Base-by-base conservation (phyloP, 2,113 vertebrate genomes). In the Solea senegalensis region DNA sequence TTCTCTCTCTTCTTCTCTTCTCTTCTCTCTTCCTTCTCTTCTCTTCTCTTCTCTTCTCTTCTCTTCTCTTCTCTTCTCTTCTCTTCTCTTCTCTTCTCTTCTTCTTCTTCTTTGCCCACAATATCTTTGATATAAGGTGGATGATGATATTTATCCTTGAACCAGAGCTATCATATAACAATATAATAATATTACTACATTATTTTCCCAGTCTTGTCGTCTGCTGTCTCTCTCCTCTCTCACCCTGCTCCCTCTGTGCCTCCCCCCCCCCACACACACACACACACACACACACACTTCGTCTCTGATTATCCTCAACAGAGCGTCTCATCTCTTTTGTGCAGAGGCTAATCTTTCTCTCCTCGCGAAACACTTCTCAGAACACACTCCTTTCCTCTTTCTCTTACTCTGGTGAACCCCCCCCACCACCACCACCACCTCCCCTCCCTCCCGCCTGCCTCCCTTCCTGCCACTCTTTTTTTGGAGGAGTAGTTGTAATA, bases 251-350 rank as follows among this genome's bases (percentile, higher is more conserved):
- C 41, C 41, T 60, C 72, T 67, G 54, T 69, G 51, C 55, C 72
- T 3, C 28, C 55, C 65, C 28, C 40, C 14, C 45, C 73, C 51
- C 58, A n/a, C n/a, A n/a, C n/a, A n/a, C n/a, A n/a, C n/a, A n/a
- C n/a, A n/a, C n/a, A n/a, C n/a, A n/a, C n/a, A n/a, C 43, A 43
- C 45, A 41, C 14, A 3, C 49, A 40, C 5, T 74, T 83, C 67
- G 52, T 75, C 63, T 82, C 70, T 82, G 79, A 77, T 73, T 69
- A 76, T 83, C 61, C 80, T 88, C 82, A 74, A 14, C 59, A 55
- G 70, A 74, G 74, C 61, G 54, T 73, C 62, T 85, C 80, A 41
- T 73, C 65, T 76, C 55, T 75, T 57, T 65, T 72, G 48, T 69
- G 50, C 28, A 2, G 50, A 72, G 27, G 64, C 3, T 58, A 52